Evolutionary conservation across 2,888 invertebrate species (phyloP), one percentile per base, ranked within the genome.

Genomic region (Clepsis dumicolana): DNA sequence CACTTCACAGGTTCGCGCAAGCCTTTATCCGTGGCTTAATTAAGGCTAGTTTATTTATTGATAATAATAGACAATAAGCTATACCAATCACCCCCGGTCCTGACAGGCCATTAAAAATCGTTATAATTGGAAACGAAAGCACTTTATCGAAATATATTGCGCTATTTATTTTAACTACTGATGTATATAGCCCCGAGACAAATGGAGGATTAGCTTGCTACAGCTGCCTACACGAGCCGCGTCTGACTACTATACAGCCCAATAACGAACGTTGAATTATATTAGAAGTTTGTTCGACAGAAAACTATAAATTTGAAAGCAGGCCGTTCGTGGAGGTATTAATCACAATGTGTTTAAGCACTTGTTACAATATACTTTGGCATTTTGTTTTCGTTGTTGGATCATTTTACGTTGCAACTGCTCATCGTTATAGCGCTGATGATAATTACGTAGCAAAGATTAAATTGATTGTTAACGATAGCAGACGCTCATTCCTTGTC

Each of bases 141-240:
- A 76, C 74, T 78, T 82, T 78, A 79, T 73, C 76, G 75, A 79
- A 80, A 80, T 80, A 79, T 80, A 80, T 77, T 74, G 74, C 75
- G 85, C 81, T 83, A 86, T 87, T 84, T 85, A 83, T 85, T 86
- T 82, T 76, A 83, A 83, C 80, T 83, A 80, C 88, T 85, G 86
- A 88, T 85, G 85, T 82, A 66, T 64, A 70, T 73, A 65, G 77
- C 77, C 74, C 57, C 70, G 64, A 74, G 77, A 71, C 72, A 74
- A 65, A 70, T 54, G 64, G 67, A 65, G 72, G 72, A 73, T 71
- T 72, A 72, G 68, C 70, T 71, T 64, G 64, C 41, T 68, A 50
- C 69, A 63, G 64, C 65, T 64, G 48, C 61, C 64, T 60, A 63
- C 62, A 67, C 62, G 59, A 25, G 16, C 38, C 56, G 29, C 38